phyloP scores from a whole-genome alignment of 2,797 vertebrate species.

The Eulemur rubriventer region DNA sequence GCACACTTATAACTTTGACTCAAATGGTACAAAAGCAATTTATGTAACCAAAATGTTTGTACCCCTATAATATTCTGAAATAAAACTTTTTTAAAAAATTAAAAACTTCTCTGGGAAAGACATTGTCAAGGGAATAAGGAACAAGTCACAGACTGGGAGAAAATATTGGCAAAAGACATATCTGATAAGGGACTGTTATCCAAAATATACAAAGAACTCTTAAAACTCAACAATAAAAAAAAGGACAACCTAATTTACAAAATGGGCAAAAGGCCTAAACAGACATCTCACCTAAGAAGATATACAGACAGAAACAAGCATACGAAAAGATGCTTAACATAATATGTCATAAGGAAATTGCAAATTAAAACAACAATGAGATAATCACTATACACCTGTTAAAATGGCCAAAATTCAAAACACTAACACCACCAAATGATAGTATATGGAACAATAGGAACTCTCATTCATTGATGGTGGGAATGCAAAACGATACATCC shows the following conservation, averaged over 20 bases:
- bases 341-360: background rate
- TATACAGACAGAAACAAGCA: background rate
- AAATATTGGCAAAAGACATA: background rate
- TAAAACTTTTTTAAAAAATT: background rate
- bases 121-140: background rate
- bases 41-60: too few relatives aligned
- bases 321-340: background rate
- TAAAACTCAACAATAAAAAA: background rate
- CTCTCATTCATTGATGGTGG: background rate
- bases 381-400: background rate
- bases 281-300: background rate
- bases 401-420: background rate
- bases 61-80: too few relatives aligned
- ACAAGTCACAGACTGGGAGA: background rate
- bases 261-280: background rate
- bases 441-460: background rate
- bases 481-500: background rate
- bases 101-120: background rate
- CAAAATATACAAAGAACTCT: background rate
- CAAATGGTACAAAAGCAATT: too few relatives aligned
- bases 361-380: background rate
- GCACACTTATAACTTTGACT: too few relatives aligned
- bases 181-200: background rate
- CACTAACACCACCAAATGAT: background rate
- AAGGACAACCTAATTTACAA: background rate